phyloP scores from a whole-genome alignment of 2,113 vertebrate species.

The Athene cunicularia region DNA sequence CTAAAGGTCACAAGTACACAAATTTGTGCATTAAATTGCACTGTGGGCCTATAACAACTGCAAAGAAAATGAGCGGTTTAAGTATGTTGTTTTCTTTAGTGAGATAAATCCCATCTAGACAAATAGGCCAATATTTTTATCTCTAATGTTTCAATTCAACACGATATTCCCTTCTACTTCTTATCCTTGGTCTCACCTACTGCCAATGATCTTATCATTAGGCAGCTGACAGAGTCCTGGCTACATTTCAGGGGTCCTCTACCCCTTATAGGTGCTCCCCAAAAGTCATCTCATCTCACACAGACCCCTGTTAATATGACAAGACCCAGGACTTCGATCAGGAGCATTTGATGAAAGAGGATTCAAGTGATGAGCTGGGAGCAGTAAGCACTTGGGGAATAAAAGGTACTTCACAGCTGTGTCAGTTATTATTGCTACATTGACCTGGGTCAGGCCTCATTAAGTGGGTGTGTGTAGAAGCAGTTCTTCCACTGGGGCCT shows the following conservation, averaged over 20 bases:
- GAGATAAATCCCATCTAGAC: background rate
- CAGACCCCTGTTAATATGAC: background rate
- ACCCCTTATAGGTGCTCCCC: background rate
- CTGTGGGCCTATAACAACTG: background rate
- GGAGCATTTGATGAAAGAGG: background rate
- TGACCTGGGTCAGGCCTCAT: fast-evolving
- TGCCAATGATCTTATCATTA: background rate
- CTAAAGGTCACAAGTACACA: slow-evolving; percentile 30
- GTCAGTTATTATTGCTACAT: background rate
- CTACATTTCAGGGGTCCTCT: background rate
- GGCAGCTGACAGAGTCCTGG: background rate
- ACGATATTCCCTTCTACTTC: background rate
- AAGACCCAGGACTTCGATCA: background rate
- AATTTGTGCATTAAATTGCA: background rate
- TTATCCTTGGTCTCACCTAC: background rate
- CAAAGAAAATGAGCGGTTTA: background rate
- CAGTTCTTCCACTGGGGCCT: background rate
- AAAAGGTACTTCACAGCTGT: background rate
- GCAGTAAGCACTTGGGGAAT: background rate
- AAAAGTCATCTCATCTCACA: background rate
- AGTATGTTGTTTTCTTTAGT: background rate
- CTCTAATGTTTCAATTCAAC: background rate
- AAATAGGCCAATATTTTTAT: background rate
- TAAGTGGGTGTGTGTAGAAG: fast-evolving
- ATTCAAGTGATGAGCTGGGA: background rate